Evolutionary conservation across 1,140 invertebrate genomes (phyloP).

Genomic region (Rhyzopertha dominica): DNA sequence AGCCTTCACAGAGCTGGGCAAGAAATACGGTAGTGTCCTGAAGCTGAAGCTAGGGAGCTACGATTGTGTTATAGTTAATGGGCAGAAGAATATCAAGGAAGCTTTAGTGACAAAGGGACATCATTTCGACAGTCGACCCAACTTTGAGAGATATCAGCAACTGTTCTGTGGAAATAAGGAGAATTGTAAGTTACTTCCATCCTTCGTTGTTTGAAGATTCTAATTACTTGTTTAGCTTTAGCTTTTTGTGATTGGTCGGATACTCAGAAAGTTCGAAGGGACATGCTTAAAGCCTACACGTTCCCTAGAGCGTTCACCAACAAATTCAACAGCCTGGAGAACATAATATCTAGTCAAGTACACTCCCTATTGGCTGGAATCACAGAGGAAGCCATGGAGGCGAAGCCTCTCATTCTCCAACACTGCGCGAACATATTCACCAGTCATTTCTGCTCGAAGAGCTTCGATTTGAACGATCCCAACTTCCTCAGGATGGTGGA

Average conservation of each 20-base stretch:
- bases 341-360: slow-evolving; percentile 51
- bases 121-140: slow-evolving; percentile 61
- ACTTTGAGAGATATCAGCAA: slow-evolving; percentile 58
- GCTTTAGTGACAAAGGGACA: slow-evolving; percentile 57
- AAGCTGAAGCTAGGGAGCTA: slow-evolving; percentile 56
- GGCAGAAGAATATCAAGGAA: slow-evolving; percentile 58
- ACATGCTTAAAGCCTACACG: slow-evolving; percentile 68
- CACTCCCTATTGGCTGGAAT: slow-evolving; percentile 31
- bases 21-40: slow-evolving; percentile 52
- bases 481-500: slow-evolving; percentile 58
- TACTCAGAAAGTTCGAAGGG: slow-evolving; percentile 69
- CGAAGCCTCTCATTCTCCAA: slow-evolving; percentile 61
- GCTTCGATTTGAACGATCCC: slow-evolving; percentile 59
- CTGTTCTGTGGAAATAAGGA: slow-evolving; percentile 63
- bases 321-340: slow-evolving; percentile 60
- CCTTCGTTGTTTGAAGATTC: not conserved
- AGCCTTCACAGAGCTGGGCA: slow-evolving; percentile 54
- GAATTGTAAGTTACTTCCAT: slow-evolving; percentile 57
- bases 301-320: slow-evolving; percentile 67
- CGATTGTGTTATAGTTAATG: slow-evolving; percentile 60
- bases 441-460: slow-evolving; percentile 72
- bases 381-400: slow-evolving; percentile 40
- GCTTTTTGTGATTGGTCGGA: slow-evolving; percentile 83
- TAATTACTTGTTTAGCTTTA: slow-evolving; percentile 56
- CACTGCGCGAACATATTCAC: slow-evolving; percentile 76